Conservation (phyloP, 2,888 invertebrate genomes). For the Limenitis arthemis region DNA sequence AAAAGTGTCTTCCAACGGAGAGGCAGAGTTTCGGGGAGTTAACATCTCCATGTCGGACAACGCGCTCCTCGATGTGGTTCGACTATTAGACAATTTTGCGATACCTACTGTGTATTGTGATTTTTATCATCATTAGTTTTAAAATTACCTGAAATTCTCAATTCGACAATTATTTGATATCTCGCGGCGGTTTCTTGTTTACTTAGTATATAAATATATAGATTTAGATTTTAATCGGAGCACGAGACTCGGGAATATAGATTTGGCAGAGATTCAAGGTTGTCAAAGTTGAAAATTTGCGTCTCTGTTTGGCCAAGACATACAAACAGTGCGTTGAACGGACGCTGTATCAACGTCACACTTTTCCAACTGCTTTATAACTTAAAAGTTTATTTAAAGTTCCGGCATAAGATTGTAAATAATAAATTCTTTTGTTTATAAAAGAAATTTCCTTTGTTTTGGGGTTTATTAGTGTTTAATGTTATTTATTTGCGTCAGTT, state of each 20-base stretch:
- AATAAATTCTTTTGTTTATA: not conserved
- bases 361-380: conserved; percentile 30
- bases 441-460: conserved; percentile 9
- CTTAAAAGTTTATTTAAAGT: too few species aligned
- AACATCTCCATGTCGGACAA: too few species aligned
- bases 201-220: conserved; percentile 43
- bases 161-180: not conserved
- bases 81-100: too few species aligned
- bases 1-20: too few species aligned
- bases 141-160: not conserved
- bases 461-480: conserved; percentile 1
- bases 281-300: conserved; percentile 51
- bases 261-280: conserved; percentile 69
- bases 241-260: conserved; percentile 41
- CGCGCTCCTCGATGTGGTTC: too few species aligned
- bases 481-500: conserved; percentile 40
- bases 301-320: conserved; percentile 61
- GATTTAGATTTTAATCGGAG: conserved; percentile 39
- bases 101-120: too few species aligned
- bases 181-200: conserved; percentile 31
- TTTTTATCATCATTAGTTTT: too few species aligned
- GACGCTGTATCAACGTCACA: conserved; percentile 42
- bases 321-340: conserved; percentile 46
- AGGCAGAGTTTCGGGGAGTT: too few species aligned
- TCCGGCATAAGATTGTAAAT: not conserved